Evolutionary conservation across 2,797 vertebrate species (phyloP).

Genomic region (Oophaga sylvatica): DNA sequence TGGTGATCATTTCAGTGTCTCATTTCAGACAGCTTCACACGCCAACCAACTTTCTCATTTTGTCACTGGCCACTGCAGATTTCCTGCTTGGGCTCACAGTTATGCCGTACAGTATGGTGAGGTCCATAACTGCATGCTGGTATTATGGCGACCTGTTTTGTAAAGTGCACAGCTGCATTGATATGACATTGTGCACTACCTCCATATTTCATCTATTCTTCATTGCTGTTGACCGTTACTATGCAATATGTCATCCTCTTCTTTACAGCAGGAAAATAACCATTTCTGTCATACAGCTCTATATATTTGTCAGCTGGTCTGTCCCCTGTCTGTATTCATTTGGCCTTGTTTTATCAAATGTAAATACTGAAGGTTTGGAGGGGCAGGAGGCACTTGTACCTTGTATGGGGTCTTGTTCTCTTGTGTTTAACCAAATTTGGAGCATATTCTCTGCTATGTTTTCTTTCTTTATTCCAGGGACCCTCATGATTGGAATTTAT

Average conservation of each 20-base stretch:
- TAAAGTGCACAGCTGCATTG: slow-evolving; percentile 62
- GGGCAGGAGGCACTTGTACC: slow-evolving; percentile 37
- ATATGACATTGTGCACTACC: slow-evolving; percentile 62
- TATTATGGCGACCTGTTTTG: slow-evolving; percentile 64
- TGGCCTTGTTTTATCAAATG: slow-evolving; percentile 63
- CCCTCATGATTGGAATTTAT: slow-evolving; percentile 62
- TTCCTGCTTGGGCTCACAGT: slow-evolving; percentile 63
- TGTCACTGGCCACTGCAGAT: slow-evolving; percentile 63
- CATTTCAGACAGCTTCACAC: slow-evolving; percentile 66
- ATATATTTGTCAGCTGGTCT: slow-evolving; percentile 61
- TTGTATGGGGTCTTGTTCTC: slow-evolving; percentile 62
- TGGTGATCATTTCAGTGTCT: slow-evolving; percentile 61
- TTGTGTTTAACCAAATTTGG: slow-evolving; percentile 66
- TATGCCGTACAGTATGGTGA: slow-evolving; percentile 65
- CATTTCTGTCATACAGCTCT: slow-evolving; percentile 31
- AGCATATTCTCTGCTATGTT: slow-evolving; percentile 61
- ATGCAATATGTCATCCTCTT: slow-evolving; percentile 60
- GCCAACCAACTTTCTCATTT: slow-evolving; percentile 67
- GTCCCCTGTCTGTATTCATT: slow-evolving; percentile 63
- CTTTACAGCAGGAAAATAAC: slow-evolving; percentile 64
- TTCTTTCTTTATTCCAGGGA: slow-evolving; percentile 66
- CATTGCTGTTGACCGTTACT: slow-evolving; percentile 64
- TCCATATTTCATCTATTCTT: slow-evolving; percentile 67
- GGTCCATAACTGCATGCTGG: slow-evolving; percentile 65
- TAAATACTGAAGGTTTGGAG: slow-evolving; percentile 61